Conservation (phyloP, 1,140 invertebrate species). For the Cylas formicarius region DNA sequence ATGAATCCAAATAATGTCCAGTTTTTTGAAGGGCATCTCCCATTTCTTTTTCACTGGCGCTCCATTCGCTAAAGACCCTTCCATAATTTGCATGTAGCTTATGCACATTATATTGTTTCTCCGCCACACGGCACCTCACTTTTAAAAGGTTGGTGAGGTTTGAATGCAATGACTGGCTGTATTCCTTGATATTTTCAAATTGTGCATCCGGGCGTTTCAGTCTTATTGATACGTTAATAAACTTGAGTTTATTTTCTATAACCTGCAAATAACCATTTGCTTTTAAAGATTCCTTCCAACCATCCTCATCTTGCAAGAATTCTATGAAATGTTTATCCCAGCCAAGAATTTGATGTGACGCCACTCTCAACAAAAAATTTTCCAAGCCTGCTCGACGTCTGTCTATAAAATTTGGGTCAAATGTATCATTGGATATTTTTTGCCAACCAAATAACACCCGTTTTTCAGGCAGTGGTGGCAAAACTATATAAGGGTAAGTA, state of each 20-base stretch:
- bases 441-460: slow-evolving; percentile 74
- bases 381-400: slow-evolving; percentile 70
- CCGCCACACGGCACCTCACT: slow-evolving; percentile 60
- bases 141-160: slow-evolving; percentile 51
- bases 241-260: slow-evolving; percentile 70
- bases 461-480: slow-evolving; percentile 78
- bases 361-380: slow-evolving; percentile 70
- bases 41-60: slow-evolving; percentile 75
- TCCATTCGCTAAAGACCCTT: slow-evolving; percentile 79
- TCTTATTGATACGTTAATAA: slow-evolving; percentile 65
- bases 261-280: slow-evolving; percentile 62
- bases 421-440: slow-evolving; percentile 68
- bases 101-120: slow-evolving; percentile 71
- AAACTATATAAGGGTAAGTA: slow-evolving; percentile 68
- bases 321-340: slow-evolving; percentile 68
- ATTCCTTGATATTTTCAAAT: slow-evolving; percentile 70
- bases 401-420: slow-evolving; percentile 82
- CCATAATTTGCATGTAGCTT: slow-evolving; percentile 78
- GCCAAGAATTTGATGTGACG: slow-evolving; percentile 66
- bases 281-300: slow-evolving; percentile 70
- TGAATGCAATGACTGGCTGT: slow-evolving; percentile 66
- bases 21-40: slow-evolving; percentile 69
- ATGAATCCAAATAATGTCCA: slow-evolving; percentile 64
- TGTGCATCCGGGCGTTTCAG: slow-evolving; percentile 65
- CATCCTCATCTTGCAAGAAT: slow-evolving; percentile 67